Base-by-base conservation (phyloP, 2,888 invertebrate genomes). In the Mythimna vitellina region DNA sequence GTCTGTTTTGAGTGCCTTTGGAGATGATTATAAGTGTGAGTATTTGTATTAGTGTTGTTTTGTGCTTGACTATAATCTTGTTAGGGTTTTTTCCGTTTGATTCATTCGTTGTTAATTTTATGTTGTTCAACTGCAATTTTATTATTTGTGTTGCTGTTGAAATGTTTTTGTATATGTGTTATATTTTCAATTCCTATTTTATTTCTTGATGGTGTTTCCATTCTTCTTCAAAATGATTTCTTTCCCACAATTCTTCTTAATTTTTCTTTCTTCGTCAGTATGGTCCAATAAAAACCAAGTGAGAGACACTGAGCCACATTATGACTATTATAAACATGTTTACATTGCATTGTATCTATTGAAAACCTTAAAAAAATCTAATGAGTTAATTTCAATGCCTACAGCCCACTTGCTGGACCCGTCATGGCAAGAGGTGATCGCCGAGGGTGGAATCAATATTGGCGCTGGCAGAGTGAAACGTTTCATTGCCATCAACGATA, bases 401-500 rank as follows among this genome's bases (percentile, higher is more conserved):
- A n/a, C 81, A 94, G 93, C 88, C 8, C 79, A 88, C 42, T 84
- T 91, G 17, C 72, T 82, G 25, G 91, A 92, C 57, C 90, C 92
- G 56, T 88, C 90, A 78, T 94, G 94, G 94, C 87, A 91, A 72
- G 91, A 93, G 25, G 81, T 93, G 51, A 76, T 93, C 25, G 76
- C 89, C 1, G 84, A 90, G 14, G 93, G 93, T 1, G 93, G 93
- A 0, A 81, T 94, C 85, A 91, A 91, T 72, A 85, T 95, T 35
- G 93, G 94, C 62, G 89, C 88, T 46, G 94, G 93, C 14, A 90
- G 95, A 35, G 81, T 89, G 35, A 95, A 94, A 74, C 90, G 95
- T 58, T 95, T 94, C 75, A 91, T 95, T 42, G 91, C 93, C 57
- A 88, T 94, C 17, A 90, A 90, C 63, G 88, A 90, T n/a, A 89